phyloP scores from a whole-genome alignment of 2,888 invertebrate genomes.

The Sisyra terminalis region DNA sequence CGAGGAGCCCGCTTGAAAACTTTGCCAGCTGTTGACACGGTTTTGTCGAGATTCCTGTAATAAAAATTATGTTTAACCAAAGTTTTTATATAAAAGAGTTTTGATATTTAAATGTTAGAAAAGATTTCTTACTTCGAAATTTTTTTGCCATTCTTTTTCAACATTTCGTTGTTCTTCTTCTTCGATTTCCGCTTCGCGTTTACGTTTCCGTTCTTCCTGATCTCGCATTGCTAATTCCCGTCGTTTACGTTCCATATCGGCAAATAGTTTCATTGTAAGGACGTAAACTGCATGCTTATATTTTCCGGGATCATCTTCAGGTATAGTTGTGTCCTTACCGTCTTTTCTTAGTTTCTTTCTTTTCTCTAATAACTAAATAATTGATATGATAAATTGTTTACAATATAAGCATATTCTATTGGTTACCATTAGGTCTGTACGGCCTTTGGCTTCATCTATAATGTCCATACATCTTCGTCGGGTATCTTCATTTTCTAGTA shows the following conservation, averaged over 20 bases:
- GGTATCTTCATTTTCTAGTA: slow-evolving; percentile 85
- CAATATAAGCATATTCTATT: no score
- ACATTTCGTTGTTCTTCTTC: slow-evolving; percentile 78
- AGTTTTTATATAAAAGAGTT: no score
- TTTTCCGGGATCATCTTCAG: slow-evolving; percentile 72
- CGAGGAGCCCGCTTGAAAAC: slow-evolving; percentile 54
- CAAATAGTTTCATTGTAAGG: slow-evolving; percentile 93
- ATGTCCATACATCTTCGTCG: slow-evolving; percentile 88
- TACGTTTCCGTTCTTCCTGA: slow-evolving; percentile 85
- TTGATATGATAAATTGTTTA: slow-evolving; percentile 6
- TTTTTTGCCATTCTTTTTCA: slow-evolving; percentile 96
- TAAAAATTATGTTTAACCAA: no score
- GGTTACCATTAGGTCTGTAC: slow-evolving; percentile 87
- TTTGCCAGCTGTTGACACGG: slow-evolving; percentile 85
- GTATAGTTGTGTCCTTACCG: slow-evolving; percentile 58
- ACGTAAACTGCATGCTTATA: slow-evolving; percentile 91
- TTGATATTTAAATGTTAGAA: no score
- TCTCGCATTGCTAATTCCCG: slow-evolving; percentile 77
- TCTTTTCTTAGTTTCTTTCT: slow-evolving; percentile 88
- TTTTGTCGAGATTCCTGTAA: slow-evolving; percentile 76
- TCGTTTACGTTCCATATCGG: slow-evolving; percentile 88
- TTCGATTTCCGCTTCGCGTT: slow-evolving; percentile 84
- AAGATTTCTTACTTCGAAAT: slow-evolving; percentile 62
- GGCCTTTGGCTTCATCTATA: slow-evolving; percentile 90
- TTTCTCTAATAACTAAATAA: slow-evolving; percentile 71